These are phyloP conservation scores for Resseliella maxima DNA, from an alignment of 2,888 invertebrate species.

Conservation along the genomic window DNA sequence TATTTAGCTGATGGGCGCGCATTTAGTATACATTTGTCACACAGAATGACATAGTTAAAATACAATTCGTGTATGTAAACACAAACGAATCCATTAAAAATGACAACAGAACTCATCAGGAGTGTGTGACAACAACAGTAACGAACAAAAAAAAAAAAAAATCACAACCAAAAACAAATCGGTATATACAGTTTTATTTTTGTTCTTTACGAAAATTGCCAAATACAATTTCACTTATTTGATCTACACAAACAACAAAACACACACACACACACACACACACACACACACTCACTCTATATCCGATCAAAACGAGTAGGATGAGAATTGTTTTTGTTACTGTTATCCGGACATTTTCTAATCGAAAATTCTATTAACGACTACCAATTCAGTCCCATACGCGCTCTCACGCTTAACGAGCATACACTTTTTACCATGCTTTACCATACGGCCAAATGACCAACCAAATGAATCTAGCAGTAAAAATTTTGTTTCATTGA, in stretches of 20 bases:
- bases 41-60: background rate
- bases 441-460: constrained; percentile 1
- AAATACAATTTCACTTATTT: too few relatives aligned
- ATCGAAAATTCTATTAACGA: constrained; percentile 39
- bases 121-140: background rate
- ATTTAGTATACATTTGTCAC: background rate
- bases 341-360: background rate
- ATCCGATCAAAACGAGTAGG: background rate
- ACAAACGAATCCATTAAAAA: constrained; percentile 25
- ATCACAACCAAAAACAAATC: too few relatives aligned
- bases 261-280: background rate
- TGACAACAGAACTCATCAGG: background rate
- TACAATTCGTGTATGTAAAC: background rate
- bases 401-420: background rate
- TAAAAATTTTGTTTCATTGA: constrained; percentile 26
- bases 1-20: background rate
- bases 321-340: background rate
- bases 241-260: too few relatives aligned
- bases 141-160: too few relatives aligned
- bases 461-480: background rate
- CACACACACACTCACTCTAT: background rate
- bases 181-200: too few relatives aligned
- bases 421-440: background rate
- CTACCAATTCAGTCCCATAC: background rate
- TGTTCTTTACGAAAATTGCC: too few relatives aligned